Evolutionary conservation across 1,140 invertebrate species (phyloP).

Genomic region (Arctopsyche grandis): DNA sequence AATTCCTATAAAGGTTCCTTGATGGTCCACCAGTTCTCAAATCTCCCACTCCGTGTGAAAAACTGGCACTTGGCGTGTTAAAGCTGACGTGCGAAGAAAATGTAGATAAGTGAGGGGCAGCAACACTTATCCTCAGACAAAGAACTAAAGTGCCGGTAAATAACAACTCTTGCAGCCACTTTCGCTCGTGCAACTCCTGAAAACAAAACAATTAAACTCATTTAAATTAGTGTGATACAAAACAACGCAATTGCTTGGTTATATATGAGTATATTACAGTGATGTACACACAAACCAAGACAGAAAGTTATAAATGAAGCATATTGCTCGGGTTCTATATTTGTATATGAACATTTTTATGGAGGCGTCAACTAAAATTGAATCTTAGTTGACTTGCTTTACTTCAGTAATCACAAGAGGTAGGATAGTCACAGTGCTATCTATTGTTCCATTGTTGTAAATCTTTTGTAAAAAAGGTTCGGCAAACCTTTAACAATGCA

Average conservation of each 20-base stretch:
- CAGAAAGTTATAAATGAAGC: too few relatives aligned
- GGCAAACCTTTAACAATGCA: too few relatives aligned
- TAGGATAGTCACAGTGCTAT: too few relatives aligned
- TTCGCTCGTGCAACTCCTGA: constrained; percentile 15
- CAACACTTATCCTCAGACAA: constrained; percentile 16
- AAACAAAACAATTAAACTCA: neutral
- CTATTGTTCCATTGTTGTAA: too few relatives aligned
- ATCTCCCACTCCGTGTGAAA: constrained; percentile 63
- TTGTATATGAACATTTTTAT: too few relatives aligned
- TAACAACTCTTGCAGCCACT: constrained; percentile 5
- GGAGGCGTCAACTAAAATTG: too few relatives aligned
- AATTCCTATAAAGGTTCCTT: constrained; percentile 1
- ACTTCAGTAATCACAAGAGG: too few relatives aligned
- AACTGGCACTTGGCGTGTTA: constrained; percentile 61
- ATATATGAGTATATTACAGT: neutral
- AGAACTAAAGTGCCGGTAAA: neutral
- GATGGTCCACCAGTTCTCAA: constrained; percentile 50
- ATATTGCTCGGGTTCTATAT: too few relatives aligned
- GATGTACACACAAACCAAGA: neutral
- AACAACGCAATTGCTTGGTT: neutral
- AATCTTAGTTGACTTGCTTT: too few relatives aligned
- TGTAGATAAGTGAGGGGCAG: constrained; percentile 52
- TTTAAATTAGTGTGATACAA: neutral
- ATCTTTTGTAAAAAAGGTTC: too few relatives aligned
- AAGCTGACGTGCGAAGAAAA: constrained; percentile 64